A percentile compares a stretch with the other conserved stretches of the same genome.
These are phyloP conservation scores for Candidula unifasciata DNA, from an alignment of 2,888 invertebrate genomes.

Conservation along the genomic window DNA sequence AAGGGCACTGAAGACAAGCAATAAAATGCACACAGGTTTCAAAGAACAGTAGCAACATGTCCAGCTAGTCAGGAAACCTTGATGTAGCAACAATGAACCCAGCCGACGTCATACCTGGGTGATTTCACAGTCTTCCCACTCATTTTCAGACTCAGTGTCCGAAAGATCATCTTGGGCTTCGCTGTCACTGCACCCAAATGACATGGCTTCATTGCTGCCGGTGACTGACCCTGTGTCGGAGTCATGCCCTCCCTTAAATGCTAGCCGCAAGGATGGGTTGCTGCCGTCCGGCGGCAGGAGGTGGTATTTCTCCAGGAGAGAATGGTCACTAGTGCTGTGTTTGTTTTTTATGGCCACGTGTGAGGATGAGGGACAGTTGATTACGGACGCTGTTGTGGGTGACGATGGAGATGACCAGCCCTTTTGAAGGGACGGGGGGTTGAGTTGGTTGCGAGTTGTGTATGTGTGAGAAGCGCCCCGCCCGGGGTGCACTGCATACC, in stretches of 20 bases:
- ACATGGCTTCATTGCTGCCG: constrained; percentile 59
- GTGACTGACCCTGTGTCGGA: constrained; percentile 56
- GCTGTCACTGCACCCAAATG: constrained; percentile 60
- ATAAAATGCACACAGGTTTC: neutral
- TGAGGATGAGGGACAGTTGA: constrained; percentile 18
- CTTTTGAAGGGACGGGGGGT: constrained; percentile 44
- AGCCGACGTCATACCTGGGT: constrained; percentile 67
- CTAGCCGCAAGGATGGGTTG: neutral
- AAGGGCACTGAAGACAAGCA: neutral
- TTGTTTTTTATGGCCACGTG: constrained; percentile 38
- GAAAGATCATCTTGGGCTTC: constrained; percentile 69
- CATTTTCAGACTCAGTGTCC: constrained; percentile 70
- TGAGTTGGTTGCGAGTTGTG: constrained; percentile 44
- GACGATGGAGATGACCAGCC: constrained; percentile 49
- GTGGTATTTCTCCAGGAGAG: constrained; percentile 19
- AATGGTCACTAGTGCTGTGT: constrained; percentile 38
- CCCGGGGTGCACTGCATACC: constrained; percentile 1
- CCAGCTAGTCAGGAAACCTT: neutral
- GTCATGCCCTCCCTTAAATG: constrained; percentile 22
- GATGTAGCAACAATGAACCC: neutral
- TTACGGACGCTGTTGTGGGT: neutral
- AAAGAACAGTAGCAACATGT: neutral
- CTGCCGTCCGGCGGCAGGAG: constrained; percentile 29
- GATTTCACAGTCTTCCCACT: constrained; percentile 72
- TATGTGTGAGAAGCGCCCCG: constrained; percentile 51